A percentile compares a stretch with the other conserved stretches of the same genome.
Conservation (phyloP, 2,797 vertebrate species). For the Amblyraja radiata region DNA sequence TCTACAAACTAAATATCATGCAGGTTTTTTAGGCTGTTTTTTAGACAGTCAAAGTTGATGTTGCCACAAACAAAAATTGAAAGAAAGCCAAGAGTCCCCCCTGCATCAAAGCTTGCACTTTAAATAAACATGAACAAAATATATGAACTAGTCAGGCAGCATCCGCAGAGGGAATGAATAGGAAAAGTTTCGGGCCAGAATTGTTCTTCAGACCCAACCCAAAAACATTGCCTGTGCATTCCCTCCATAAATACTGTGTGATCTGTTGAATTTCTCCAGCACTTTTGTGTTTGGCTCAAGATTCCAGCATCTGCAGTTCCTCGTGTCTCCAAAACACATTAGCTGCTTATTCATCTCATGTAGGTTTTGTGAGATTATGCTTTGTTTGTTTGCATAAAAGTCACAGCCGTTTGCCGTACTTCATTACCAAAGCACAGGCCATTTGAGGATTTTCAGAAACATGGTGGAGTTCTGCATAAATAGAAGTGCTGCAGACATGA, state of each 20-base stretch:
- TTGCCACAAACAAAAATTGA: no score
- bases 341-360: not conserved
- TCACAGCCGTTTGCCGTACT: not conserved
- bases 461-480: not conserved
- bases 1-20: not conserved
- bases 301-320: not conserved
- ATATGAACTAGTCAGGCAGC: no score
- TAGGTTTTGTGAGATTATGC: not conserved
- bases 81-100: no score
- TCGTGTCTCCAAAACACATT: not conserved
- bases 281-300: no score
- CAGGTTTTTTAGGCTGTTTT: not conserved
- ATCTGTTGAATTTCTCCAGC: not conserved
- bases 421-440: not conserved
- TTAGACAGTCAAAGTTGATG: not conserved
- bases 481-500: not conserved
- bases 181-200: no score
- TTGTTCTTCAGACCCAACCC: no score
- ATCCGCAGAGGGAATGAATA: no score
- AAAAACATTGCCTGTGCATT: no score
- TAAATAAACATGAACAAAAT: no score
- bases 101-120: no score
- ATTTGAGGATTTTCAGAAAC: conserved; percentile 5
- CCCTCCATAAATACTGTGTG: no score
- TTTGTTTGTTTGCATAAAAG: not conserved